Percentiles rank a stretch among this genome's conserved stretches.
Conservation (phyloP, 2,797 vertebrate genomes). For the Melanotaenia pygmaea region DNA sequence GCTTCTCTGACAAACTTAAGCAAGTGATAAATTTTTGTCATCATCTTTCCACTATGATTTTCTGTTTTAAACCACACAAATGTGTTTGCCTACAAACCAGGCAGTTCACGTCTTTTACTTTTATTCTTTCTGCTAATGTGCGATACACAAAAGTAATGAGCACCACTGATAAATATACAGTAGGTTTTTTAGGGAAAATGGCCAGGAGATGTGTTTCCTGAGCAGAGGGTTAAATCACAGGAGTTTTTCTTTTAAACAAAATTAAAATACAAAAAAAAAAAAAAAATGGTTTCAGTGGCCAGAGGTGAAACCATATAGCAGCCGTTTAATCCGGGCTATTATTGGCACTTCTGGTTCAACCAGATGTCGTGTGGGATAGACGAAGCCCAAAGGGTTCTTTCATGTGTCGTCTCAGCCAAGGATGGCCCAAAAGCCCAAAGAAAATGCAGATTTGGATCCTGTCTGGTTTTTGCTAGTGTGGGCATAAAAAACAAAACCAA, state of each 20-base stretch:
- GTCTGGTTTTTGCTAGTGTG: background rate
- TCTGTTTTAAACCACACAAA: background rate
- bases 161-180: background rate
- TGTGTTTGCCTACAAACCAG: slow-evolving; percentile 2
- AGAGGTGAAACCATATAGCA: background rate
- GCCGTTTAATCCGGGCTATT: background rate
- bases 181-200: background rate
- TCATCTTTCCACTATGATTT: background rate
- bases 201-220: background rate
- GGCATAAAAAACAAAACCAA: background rate
- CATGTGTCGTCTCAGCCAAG: background rate
- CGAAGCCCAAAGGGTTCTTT: background rate
- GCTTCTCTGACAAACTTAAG: background rate
- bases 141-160: background rate
- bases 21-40: background rate
- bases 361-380: background rate
- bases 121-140: background rate
- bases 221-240: background rate
- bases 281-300: background rate
- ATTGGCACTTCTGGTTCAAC: background rate
- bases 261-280: background rate
- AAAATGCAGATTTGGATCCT: background rate
- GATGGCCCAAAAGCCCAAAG: background rate
- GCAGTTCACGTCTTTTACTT: background rate
- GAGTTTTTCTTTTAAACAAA: background rate